Base-by-base conservation (phyloP, 2,888 invertebrate genomes). In the Drosophila prostipennis region DNA sequence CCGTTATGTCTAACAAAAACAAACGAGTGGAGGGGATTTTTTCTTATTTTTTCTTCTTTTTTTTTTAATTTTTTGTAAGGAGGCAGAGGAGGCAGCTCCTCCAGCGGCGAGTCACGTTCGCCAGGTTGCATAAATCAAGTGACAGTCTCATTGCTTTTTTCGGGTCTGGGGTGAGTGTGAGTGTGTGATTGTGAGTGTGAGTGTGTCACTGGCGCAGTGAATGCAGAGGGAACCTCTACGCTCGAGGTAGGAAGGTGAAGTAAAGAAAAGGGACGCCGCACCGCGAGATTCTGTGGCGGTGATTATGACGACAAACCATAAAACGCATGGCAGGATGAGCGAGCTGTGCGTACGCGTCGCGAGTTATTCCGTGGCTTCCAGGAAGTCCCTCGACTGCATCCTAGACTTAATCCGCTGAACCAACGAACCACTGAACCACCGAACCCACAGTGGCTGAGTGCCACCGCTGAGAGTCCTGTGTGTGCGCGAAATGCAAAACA, bases 251-350 rank as follows among this genome's bases (percentile, higher is more conserved):
- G 2, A 19, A 42, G 34, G 23, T 16, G 6, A 6, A 11, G 14
- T 26, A n/a, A n/a, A n/a, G 8, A n/a, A 11, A 11, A 23, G 23
- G 48, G 32, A 63, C 36, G 14, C 36, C 6, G 40, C 29, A 48
- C 5, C 37, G 42, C 36, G 19, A 37, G 39, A 19, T 46, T 32
- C 46, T 80, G 80, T 59, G 82, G 57, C 69, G 76, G 79, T 80
- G 82, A 82, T 82, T 82, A 82, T 82, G 86, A 85, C 83, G 86
- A 82, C 86, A 82, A 80, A 80, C 82, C 81, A 85, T 82, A 80
- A 82, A 82, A 86, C 72, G 80, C 83, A 74, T 70, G 67, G 72
- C 72, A 69, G 72, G 76, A 72, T 81, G 79, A 59, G 54, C 58
- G 67, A 42, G 42, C 19, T 42, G 63, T 52, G 81, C 78, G 61